phyloP scores from a whole-genome alignment of 2,797 vertebrate species.

The Sebastes kiyomatsui region DNA sequence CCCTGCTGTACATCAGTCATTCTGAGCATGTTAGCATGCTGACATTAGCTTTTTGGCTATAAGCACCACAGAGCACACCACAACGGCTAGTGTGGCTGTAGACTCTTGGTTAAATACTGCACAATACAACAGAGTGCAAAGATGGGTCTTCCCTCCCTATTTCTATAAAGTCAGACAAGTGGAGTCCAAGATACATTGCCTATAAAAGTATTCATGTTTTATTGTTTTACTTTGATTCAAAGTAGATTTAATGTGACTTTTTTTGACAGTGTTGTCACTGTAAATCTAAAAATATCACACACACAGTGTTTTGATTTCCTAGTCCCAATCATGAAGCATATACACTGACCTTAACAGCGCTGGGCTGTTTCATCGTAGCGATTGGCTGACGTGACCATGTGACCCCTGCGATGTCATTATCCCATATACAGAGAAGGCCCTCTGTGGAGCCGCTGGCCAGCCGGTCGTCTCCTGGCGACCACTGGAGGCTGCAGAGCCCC shows the following conservation, averaged over 20 bases:
- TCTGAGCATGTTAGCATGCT: background rate
- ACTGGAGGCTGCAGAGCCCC: constrained; percentile 83
- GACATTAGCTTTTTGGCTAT: background rate
- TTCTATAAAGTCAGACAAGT: background rate
- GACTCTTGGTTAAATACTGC: too few relatives aligned
- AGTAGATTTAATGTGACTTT: background rate
- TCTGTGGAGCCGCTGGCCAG: constrained; percentile 83
- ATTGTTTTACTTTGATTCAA: background rate
- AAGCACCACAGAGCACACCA: background rate
- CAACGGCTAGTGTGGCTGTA: too few relatives aligned
- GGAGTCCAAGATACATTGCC: background rate
- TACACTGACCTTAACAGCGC: constrained; percentile 82
- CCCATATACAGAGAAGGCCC: constrained; percentile 80
- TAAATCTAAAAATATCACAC: background rate
- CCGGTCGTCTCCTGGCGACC: constrained; percentile 74
- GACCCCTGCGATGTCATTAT: constrained; percentile 53
- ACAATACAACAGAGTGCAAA: too few relatives aligned
- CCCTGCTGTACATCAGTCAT: too few relatives aligned
- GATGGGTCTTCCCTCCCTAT: too few relatives aligned
- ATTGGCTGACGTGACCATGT: constrained; percentile 56
- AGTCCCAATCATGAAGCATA: background rate
- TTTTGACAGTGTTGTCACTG: background rate
- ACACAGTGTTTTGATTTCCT: background rate
- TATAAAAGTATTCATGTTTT: background rate
- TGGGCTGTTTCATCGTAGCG: constrained; percentile 72